Conservation (phyloP, 2,113 vertebrate genomes). For the Cochlearius cochlearius region DNA sequence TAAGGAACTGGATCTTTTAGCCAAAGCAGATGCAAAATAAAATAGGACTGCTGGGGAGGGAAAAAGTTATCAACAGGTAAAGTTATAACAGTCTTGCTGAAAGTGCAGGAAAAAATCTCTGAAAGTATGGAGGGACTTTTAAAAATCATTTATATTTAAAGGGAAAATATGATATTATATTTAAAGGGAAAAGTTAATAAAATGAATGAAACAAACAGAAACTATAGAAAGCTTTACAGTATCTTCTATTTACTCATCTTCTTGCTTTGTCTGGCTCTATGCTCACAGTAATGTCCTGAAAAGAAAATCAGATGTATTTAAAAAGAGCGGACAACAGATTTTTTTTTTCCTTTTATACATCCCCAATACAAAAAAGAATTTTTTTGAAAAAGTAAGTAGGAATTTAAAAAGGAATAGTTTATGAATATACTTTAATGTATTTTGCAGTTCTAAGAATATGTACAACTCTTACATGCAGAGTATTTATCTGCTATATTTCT, state of each 20-base stretch:
- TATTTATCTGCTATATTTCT: background rate
- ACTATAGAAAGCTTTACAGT: background rate
- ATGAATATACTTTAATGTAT: background rate
- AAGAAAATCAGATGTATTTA: background rate
- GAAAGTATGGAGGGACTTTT: fast-evolving
- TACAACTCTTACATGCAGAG: background rate
- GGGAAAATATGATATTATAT: background rate
- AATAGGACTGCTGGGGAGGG: background rate
- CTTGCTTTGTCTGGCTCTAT: background rate
- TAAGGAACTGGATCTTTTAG: background rate
- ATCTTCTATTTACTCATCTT: background rate
- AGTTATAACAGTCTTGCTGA: background rate
- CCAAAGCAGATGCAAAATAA: background rate
- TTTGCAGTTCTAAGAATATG: background rate
- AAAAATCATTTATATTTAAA: background rate
- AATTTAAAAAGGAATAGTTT: background rate
- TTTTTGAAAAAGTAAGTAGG: background rate
- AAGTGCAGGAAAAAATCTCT: background rate
- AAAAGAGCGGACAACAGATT: background rate
- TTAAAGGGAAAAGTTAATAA: background rate
- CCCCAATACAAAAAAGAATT: background rate
- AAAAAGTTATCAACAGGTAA: background rate
- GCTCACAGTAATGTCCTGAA: background rate
- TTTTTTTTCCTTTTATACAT: background rate
- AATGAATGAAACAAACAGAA: background rate